Evolutionary conservation across 2,113 vertebrate species (phyloP), one percentile per base, ranked within the genome.

Genomic region (Gallinago jamesoni): DNA sequence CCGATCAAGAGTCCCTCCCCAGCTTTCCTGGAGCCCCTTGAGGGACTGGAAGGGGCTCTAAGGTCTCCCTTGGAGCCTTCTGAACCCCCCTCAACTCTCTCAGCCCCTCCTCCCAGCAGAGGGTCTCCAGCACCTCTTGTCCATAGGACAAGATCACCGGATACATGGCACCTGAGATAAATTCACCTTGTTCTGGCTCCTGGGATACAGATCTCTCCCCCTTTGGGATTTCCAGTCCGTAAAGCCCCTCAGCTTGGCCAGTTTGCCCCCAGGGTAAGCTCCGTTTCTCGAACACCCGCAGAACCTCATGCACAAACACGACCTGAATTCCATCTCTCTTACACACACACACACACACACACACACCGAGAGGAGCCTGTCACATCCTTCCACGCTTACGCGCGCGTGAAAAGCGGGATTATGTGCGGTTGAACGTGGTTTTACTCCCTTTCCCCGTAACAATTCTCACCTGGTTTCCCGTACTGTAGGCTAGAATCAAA

Each of bases 401-500:
- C 21, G 23, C 19, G 3, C 30, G 21, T 77, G 55, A 12, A 41
- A n/a, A 64, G 24, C 37, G 1, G 11, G 21, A 27, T 45, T 12
- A 20, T 4, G 7, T 10, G 7, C 5, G 25, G 45, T 1, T 37
- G 33, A 45, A 12, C 10, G 4, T 10, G 43, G 10, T 57, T 63
- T 18, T 3, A 12, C 33, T 30, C 37, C 56, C 19, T 21, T 33
- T 15, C 28, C 19, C n/a, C 60, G 0, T 7, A 4, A 1, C 39
- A 66, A 30, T 48, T 56, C 93, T 95, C 67, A 98, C 97, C 97
- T 98, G 93, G 67, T 98, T 93, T 41, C 94, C 89, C 6, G 97
- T 97, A 43, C 93, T 98, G 92, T 97, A 98, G 87, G 97, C 98
- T 22, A 98, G 90, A 62, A 98, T 67, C 68, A 98, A 59, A 28